Percentiles rank a stretch among this genome's conserved stretches.
Conservation (phyloP, 2,797 vertebrate genomes). For the Enteromius viviparus region DNA sequence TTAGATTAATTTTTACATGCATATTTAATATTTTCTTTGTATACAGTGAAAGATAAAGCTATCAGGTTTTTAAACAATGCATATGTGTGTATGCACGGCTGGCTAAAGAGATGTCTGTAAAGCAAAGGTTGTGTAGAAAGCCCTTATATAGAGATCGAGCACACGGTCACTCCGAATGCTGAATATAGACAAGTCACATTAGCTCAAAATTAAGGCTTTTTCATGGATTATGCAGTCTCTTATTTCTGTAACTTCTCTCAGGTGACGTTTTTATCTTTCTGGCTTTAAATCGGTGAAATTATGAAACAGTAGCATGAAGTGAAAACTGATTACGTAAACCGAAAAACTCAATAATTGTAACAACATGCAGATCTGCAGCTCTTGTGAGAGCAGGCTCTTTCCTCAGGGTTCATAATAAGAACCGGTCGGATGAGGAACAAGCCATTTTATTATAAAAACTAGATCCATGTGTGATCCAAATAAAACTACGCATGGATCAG, state of each 20-base stretch:
- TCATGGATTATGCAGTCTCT: not conserved
- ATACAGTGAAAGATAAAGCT: not conserved
- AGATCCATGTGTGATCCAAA: not conserved
- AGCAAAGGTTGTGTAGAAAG: not conserved
- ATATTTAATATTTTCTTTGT: not conserved
- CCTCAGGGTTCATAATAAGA: not conserved
- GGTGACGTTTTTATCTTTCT: not conserved
- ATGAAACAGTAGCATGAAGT: not conserved
- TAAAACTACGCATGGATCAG: not conserved
- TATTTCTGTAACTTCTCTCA: not conserved
- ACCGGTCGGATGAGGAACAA: not conserved
- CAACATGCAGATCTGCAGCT: not conserved
- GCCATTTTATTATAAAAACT: not conserved
- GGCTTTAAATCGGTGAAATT: not conserved
- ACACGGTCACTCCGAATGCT: not conserved
- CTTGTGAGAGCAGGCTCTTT: not conserved
- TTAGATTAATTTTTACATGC: not conserved
- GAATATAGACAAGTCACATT: not conserved
- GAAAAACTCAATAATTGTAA: not conserved
- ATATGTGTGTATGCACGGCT: not conserved
- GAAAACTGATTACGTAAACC: not conserved
- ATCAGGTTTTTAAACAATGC: not conserved
- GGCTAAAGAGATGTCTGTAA: not conserved
- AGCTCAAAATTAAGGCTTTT: not conserved
- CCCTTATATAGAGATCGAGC: not conserved